A percentile compares a stretch with the other conserved stretches of the same genome.
Evolutionary conservation across 2,113 vertebrate genomes (phyloP).

Genomic region (Falcunculus frontatus): DNA sequence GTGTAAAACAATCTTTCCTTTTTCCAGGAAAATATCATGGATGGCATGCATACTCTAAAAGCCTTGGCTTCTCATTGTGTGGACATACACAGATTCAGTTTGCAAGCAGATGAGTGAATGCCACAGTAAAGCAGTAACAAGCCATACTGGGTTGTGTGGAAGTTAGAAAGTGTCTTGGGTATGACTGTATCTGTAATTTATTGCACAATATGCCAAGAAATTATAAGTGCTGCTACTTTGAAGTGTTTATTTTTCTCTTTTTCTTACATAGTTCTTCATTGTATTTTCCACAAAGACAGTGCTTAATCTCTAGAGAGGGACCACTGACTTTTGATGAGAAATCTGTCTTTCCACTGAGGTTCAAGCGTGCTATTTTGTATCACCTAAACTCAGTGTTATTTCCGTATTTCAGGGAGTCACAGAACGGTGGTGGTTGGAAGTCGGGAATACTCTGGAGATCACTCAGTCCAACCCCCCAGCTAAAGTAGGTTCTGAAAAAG

Average conservation of each 20-base stretch:
- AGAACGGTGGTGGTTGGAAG: background rate
- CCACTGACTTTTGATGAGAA: background rate
- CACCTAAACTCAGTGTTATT: background rate
- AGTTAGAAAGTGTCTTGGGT: background rate
- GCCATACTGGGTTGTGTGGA: background rate
- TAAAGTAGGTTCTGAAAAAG: background rate
- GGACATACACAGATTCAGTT: background rate
- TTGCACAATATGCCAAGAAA: fast-evolving
- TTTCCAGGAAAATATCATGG: background rate
- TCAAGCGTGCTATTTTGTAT: background rate
- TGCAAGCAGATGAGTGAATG: background rate
- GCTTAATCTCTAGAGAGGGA: background rate
- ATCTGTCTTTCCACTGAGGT: background rate
- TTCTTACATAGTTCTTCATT: background rate
- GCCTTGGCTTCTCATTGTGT: background rate
- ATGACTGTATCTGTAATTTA: background rate
- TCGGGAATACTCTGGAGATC: background rate
- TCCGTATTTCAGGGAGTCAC: background rate
- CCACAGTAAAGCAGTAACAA: background rate
- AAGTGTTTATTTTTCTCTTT: fast-evolving
- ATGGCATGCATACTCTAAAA: background rate
- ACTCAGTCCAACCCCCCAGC: fast-evolving
- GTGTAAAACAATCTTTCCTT: background rate
- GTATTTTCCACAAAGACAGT: background rate
- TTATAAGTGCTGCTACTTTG: background rate